Evolutionary conservation across 2,888 invertebrate species (phyloP).

Genomic region (Branchellion lobata): DNA sequence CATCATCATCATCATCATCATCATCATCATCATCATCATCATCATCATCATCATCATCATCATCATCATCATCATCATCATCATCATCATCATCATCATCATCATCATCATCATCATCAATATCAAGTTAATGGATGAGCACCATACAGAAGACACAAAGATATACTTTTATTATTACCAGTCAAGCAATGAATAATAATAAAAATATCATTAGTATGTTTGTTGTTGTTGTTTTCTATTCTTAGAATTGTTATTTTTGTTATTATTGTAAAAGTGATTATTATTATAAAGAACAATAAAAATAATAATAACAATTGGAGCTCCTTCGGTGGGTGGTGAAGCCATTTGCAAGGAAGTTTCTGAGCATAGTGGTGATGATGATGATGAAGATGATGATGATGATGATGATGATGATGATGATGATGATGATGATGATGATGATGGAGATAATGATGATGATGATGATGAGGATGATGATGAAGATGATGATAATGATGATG

Average conservation of each 20-base stretch:
- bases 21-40: background rate
- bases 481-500: background rate
- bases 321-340: background rate
- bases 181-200: too few species aligned
- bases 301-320: background rate
- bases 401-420: conserved; percentile 9
- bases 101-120: background rate
- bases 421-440: background rate
- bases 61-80: background rate
- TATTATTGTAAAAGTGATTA: too few species aligned
- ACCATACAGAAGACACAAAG: too few species aligned
- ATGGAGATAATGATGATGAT: too few species aligned
- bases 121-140: conserved; percentile 69
- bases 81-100: background rate
- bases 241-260: too few species aligned
- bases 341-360: background rate
- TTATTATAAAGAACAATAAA: too few species aligned
- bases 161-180: too few species aligned
- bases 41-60: background rate
- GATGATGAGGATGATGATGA: too few species aligned
- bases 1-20: background rate
- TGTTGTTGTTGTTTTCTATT: too few species aligned
- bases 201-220: too few species aligned
- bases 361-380: too few species aligned
- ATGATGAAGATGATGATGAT: background rate